Base-by-base conservation (phyloP, 2,888 invertebrate genomes). In the Macaria notata region DNA sequence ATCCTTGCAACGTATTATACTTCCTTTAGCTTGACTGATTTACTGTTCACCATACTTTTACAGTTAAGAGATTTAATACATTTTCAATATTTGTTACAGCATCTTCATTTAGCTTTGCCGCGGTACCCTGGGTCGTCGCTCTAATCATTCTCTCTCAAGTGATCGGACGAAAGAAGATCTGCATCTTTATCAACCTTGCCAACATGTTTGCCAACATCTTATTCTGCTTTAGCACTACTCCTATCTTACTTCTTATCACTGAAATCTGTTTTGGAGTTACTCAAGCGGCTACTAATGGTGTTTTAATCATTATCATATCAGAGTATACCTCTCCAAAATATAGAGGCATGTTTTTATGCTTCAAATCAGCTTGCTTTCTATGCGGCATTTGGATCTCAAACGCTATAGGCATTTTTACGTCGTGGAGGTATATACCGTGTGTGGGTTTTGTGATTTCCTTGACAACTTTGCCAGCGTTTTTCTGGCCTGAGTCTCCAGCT, bases 371-470 rank as follows among this genome's bases (percentile, higher is more conserved):
- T 3, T 29, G 29, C 0, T 19, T 19, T 6, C 29, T 48, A 8
- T 48, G 47, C 29, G 47, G 47, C 7, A 38, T 48, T 9, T 48
- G 47, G 47, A 29, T 19, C 3, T 9, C 38, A 6, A 48, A 48
- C 4, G 29, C 38, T 5, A 48, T 48, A 38, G 47, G 47, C 1
- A 29, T 9, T 3, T 48, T 38, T 33, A 4, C 39, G 4, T 29
- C 19, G 6, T 48, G 38, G 38, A 5, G 38, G 8, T 38, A 38
- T 33, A 48, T 48, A 4, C 19, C 47, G 3, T 3, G 38, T 4
- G 3, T 29, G 1, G 47, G 47, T 19, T 38, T 48, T 5, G 9
- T 38, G 4, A 4, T 8, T 38, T 33, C 33, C 1, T 5, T 46
- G 5, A 33, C 3, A 4, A n/a, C 33, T n/a, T 19, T 46, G 19